Conservation (phyloP, 2,888 invertebrate genomes). For the Pelosia muscerda region DNA sequence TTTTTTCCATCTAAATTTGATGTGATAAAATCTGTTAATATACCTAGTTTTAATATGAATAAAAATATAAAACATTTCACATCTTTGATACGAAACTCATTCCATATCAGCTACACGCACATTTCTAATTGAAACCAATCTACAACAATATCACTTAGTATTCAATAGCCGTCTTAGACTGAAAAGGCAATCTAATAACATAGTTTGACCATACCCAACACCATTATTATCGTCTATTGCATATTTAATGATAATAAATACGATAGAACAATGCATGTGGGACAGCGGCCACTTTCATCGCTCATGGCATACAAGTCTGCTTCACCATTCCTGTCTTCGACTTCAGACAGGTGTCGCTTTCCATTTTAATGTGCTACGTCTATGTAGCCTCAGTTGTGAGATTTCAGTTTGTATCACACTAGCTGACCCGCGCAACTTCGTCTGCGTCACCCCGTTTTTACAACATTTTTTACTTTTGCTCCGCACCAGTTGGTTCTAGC, state of each 20-base stretch:
- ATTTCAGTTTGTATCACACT: neutral
- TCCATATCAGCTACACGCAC: neutral
- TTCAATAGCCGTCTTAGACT: constrained; percentile 48
- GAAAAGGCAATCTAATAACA: constrained; percentile 59
- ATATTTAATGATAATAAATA: constrained; percentile 45
- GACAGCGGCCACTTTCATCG: constrained; percentile 63
- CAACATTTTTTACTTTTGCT: too few species aligned
- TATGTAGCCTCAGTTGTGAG: constrained; percentile 5
- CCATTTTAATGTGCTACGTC: constrained; percentile 42
- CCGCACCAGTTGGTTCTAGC: too few species aligned
- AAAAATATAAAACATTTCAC: neutral
- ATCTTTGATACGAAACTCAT: neutral
- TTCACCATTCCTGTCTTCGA: constrained; percentile 56
- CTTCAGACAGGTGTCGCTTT: constrained; percentile 54
- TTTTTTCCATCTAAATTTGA: too few species aligned
- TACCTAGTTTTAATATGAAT: too few species aligned
- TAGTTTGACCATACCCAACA: constrained; percentile 55
- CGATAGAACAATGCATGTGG: constrained; percentile 60
- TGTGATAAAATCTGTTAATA: too few species aligned
- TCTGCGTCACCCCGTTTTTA: too few species aligned
- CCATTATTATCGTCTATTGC: constrained; percentile 50
- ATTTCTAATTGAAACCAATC: constrained; percentile 33
- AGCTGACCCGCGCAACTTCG: too few species aligned
- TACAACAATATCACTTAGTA: constrained; percentile 46
- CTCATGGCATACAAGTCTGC: constrained; percentile 51